phyloP scores from a whole-genome alignment of 1,140 invertebrate genomes.

The Sitophilus oryzae region DNA sequence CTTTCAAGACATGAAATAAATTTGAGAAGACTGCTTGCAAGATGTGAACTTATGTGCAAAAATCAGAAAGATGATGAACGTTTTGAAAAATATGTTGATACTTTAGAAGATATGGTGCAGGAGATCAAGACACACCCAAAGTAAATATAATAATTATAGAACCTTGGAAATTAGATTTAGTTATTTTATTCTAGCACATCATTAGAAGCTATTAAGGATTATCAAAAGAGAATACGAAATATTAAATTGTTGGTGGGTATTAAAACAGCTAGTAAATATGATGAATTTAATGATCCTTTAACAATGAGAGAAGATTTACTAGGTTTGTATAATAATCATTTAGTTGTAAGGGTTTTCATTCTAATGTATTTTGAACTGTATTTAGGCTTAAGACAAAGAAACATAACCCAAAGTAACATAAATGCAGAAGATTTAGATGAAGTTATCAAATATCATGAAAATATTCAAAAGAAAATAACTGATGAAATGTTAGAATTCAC shows the following conservation, averaged over 20 bases:
- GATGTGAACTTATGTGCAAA: conserved; percentile 69
- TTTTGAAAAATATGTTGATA: conserved; percentile 64
- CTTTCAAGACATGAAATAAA: conserved; percentile 65
- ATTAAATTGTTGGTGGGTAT: conserved; percentile 30
- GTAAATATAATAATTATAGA: conserved; percentile 45
- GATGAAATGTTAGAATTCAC: conserved; percentile 89
- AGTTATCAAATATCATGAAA: conserved; percentile 76
- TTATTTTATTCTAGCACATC: conserved; percentile 17
- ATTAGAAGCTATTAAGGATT: conserved; percentile 27
- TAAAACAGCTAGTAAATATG: conserved; percentile 27
- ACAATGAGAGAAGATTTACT: conserved; percentile 32
- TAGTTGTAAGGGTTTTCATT: not conserved
- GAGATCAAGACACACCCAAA: conserved; percentile 55
- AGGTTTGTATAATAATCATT: conserved; percentile 18
- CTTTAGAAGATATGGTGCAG: conserved; percentile 61
- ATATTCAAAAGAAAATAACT: conserved; percentile 85
- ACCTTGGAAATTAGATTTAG: not conserved
- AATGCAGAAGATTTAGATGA: conserved; percentile 66
- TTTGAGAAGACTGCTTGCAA: conserved; percentile 57
- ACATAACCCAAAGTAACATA: conserved; percentile 14
- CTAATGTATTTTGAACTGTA: conserved; percentile 7
- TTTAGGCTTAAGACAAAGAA: conserved; percentile 32
- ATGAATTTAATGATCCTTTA: conserved; percentile 26
- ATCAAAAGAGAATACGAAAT: conserved; percentile 29
- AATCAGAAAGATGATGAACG: conserved; percentile 60